Percentiles rank a stretch among this genome's conserved stretches.
Evolutionary conservation across 1,140 invertebrate species (phyloP).

Genomic region (Saccostrea glomerata): DNA sequence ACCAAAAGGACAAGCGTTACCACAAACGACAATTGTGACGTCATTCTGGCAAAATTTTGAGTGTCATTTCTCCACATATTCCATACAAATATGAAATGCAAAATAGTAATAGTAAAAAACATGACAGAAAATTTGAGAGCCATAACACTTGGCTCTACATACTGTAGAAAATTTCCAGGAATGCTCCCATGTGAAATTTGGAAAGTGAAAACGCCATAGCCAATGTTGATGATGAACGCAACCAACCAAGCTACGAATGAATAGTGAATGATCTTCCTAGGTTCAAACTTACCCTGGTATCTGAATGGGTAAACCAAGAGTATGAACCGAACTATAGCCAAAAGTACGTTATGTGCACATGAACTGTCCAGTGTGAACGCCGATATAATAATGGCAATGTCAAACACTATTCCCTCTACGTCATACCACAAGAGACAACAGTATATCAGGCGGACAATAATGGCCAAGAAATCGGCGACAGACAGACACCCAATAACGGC

Average conservation of each 20-base stretch:
- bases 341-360: constrained; percentile 16
- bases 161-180: constrained; percentile 24
- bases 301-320: neutral
- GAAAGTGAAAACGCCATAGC: constrained; percentile 8
- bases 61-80: constrained; percentile 31
- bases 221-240: constrained; percentile 13
- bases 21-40: constrained; percentile 15
- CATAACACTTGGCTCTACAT: constrained; percentile 18
- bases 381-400: constrained; percentile 6
- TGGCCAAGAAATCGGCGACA: constrained; percentile 12
- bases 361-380: constrained; percentile 7
- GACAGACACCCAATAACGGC: constrained; percentile 14
- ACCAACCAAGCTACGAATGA: neutral
- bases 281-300: constrained; percentile 30
- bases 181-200: constrained; percentile 11
- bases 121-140: constrained; percentile 14
- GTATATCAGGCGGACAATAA: constrained; percentile 17
- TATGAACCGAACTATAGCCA: constrained; percentile 4
- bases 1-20: neutral
- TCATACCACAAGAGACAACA: constrained; percentile 15
- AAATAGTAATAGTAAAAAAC: constrained; percentile 18
- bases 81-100: constrained; percentile 24
- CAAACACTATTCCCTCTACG: neutral
- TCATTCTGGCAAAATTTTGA: constrained; percentile 20
- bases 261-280: neutral